Conservation (phyloP, 2,113 vertebrate genomes). For the Oceanites oceanicus region DNA sequence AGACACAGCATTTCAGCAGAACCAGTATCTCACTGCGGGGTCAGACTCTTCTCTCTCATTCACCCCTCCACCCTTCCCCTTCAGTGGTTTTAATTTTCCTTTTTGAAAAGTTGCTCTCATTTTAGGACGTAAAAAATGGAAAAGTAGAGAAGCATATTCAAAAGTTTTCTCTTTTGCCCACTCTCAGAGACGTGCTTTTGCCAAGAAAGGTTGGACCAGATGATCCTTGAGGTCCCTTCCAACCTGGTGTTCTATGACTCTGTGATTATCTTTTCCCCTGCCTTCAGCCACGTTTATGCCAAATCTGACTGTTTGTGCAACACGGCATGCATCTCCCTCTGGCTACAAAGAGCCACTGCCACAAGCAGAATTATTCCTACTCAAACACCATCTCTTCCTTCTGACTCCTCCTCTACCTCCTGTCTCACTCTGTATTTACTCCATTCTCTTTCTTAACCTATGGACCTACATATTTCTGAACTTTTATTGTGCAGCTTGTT, state of each 20-base stretch:
- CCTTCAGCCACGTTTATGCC: background rate
- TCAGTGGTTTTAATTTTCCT: background rate
- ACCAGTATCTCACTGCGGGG: background rate
- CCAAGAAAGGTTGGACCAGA: background rate
- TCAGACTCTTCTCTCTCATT: background rate
- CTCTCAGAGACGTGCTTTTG: fast-evolving
- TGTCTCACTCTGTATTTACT: background rate
- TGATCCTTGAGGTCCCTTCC: background rate
- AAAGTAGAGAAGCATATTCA: background rate
- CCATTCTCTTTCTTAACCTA: background rate
- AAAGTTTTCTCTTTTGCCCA: background rate
- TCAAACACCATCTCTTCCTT: background rate
- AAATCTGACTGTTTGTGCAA: background rate
- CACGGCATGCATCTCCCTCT: background rate
- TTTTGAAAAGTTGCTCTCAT: background rate
- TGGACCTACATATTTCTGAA: background rate
- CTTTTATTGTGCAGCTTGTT: background rate
- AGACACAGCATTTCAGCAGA: background rate
- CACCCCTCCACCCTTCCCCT: background rate
- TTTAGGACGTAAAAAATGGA: background rate
- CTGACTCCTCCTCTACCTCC: background rate
- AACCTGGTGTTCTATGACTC: background rate
- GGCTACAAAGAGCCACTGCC: background rate
- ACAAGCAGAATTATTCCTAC: background rate
- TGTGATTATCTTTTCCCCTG: background rate